These are phyloP conservation scores for Heliconius hortense DNA, from an alignment of 2,888 invertebrate species.

Conservation along the genomic window DNA sequence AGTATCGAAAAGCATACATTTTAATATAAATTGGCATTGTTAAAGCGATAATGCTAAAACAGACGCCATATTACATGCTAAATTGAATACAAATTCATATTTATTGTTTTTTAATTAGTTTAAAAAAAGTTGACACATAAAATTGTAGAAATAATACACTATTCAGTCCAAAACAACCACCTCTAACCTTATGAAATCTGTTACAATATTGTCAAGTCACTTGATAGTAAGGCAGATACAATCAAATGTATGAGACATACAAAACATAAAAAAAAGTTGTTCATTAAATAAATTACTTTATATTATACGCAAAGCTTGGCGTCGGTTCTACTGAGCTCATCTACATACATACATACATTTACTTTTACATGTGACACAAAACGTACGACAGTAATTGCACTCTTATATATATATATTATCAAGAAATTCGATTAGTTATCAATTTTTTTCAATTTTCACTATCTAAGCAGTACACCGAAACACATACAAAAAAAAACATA, in stretches of 20 bases:
- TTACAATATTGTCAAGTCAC: conserved; percentile 50
- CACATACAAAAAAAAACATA: background rate
- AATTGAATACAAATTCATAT: background rate
- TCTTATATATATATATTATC: conserved; percentile 36
- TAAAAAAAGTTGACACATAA: background rate
- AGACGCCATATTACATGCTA: background rate
- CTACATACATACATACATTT: conserved; percentile 34
- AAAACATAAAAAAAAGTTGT: conserved; percentile 29
- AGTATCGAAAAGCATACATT: background rate
- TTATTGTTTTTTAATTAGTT: background rate
- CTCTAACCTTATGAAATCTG: conserved; percentile 23
- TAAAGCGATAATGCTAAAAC: background rate
- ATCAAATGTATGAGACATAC: conserved; percentile 16
- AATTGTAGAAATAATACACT: background rate
- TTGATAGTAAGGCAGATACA: conserved; percentile 33
- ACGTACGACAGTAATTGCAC: conserved; percentile 49
- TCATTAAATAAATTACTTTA: conserved; percentile 58
- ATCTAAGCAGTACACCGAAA: conserved; percentile 56
- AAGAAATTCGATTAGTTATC: conserved; percentile 23
- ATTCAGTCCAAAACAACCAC: conserved; percentile 23
- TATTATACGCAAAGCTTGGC: conserved; percentile 44
- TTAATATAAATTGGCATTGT: background rate
- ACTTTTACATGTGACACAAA: conserved; percentile 46
- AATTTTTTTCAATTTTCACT: conserved; percentile 56
- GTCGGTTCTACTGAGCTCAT: conserved; percentile 34